Evolutionary conservation across 2,888 invertebrate genomes (phyloP), one percentile per base, ranked within the genome.

Genomic region (Microplitis manilae): DNA sequence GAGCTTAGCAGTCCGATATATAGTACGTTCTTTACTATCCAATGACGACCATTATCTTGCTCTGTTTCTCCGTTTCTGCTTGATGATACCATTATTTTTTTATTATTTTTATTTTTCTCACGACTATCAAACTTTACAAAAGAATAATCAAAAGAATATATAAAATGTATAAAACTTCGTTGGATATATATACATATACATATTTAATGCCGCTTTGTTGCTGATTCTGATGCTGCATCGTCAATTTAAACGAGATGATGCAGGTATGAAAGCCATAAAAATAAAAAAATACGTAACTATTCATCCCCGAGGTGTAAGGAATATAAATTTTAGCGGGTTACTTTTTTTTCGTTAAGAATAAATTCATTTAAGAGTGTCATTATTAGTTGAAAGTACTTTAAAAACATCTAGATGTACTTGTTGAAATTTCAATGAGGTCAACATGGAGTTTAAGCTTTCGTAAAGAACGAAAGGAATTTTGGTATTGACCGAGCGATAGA

Each of bases 371-470:
- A 59, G 20, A 62, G 62, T 62, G 62, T n/a, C 62, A 41, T 41
- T 68, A 41, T 68, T 38, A 68, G 40, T 39, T 17, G 17, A 15
- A 40, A 68, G 68, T 68, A 40, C 41, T 68, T 41, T 59, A 41
- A 20, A 62, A 7, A 20, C 62, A 15, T 15, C 62, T 17, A 62
- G 15, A 62, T 62, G 62, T 20, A 17, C 17, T 69, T 41, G 41
- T 50, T 70, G 13, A 39, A 70, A 59, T 60, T 70, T 59, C 50
- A 70, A 70, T 70, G 60, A 70, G 30, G 59, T 70, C 69, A 69
- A 40, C 50, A 50, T 9, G 50, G 13, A 50, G 50, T 13, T 50
- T 69, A 20, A 17, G 69, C 20, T 20, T 50, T 41, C 13, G 59
- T 50, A 59, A 59, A 20, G 38, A 60, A 59, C n/a, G n/a, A 20